Percentiles rank a stretch among this genome's conserved stretches.
Conservation (phyloP, 2,113 vertebrate genomes). For the Ictalurus furcatus region DNA sequence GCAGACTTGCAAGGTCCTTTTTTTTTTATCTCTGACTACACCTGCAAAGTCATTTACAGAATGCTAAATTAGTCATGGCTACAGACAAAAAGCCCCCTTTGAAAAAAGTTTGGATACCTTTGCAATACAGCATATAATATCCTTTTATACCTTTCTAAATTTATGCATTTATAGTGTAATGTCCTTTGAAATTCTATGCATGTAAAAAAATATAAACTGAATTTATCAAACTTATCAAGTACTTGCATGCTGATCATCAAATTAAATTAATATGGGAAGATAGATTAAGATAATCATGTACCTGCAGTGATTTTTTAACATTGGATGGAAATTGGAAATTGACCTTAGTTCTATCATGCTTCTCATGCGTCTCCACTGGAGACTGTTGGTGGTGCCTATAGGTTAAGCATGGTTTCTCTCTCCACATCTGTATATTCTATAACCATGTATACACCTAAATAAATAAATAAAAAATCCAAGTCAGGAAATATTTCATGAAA, state of each 20-base stretch:
- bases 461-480: too few relatives aligned
- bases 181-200: not conserved
- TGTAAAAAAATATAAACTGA: too few relatives aligned
- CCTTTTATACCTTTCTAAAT: not conserved
- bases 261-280: not conserved
- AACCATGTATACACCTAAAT: not conserved
- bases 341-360: not conserved
- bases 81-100: not conserved
- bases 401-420: not conserved
- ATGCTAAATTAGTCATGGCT: not conserved
- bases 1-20: not conserved
- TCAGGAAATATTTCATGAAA: too few relatives aligned
- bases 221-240: not conserved
- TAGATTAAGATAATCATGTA: not conserved
- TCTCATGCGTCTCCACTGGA: not conserved
- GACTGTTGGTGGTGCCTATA: not conserved
- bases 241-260: not conserved
- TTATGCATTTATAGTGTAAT: not conserved
- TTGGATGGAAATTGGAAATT: not conserved
- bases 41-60: not conserved
- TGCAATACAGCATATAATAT: not conserved
- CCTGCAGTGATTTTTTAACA: not conserved
- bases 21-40: too few relatives aligned
- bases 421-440: not conserved
- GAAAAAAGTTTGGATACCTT: not conserved